Percentiles rank a stretch among this genome's conserved stretches.
phyloP scores from a whole-genome alignment of 2,797 vertebrate genomes.

The Ispidina picta region DNA sequence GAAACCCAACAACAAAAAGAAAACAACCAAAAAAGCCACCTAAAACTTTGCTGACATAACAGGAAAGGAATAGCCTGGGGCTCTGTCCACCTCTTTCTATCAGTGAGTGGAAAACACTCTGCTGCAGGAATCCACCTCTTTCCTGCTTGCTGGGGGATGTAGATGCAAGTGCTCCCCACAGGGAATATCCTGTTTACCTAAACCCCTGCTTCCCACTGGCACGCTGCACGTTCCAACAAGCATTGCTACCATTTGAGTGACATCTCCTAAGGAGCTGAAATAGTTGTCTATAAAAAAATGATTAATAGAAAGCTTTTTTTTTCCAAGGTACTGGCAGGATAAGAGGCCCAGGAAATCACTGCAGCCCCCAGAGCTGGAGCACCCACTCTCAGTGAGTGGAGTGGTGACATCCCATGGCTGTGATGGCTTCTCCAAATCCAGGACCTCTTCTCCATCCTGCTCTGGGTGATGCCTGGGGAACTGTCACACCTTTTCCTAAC shows the following conservation, averaged over 20 bases:
- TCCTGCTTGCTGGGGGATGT: constrained; percentile 26
- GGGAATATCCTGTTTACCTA: constrained; percentile 50
- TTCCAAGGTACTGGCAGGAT: background rate
- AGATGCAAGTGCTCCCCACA: background rate
- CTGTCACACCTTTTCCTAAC: background rate
- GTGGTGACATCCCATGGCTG: background rate
- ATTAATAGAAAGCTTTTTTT: background rate
- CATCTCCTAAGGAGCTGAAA: background rate
- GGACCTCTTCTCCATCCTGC: background rate
- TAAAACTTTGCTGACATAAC: background rate
- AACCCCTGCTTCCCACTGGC: background rate
- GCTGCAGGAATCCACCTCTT: constrained; percentile 12
- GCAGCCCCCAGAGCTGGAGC: background rate
- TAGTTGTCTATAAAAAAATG: background rate
- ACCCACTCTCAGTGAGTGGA: rapidly evolving
- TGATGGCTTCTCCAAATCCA: background rate
- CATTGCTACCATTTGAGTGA: background rate
- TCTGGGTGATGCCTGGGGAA: background rate
- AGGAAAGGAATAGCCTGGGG: constrained; percentile 20
- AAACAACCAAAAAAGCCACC: background rate
- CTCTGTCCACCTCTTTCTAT: background rate
- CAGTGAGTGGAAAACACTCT: background rate
- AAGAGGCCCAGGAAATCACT: background rate
- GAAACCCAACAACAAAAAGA: background rate
- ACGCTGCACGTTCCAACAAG: background rate